Percentiles rank a stretch among this genome's conserved stretches.
Conservation (phyloP, 2,797 vertebrate genomes). For the Lacerta agilis region DNA sequence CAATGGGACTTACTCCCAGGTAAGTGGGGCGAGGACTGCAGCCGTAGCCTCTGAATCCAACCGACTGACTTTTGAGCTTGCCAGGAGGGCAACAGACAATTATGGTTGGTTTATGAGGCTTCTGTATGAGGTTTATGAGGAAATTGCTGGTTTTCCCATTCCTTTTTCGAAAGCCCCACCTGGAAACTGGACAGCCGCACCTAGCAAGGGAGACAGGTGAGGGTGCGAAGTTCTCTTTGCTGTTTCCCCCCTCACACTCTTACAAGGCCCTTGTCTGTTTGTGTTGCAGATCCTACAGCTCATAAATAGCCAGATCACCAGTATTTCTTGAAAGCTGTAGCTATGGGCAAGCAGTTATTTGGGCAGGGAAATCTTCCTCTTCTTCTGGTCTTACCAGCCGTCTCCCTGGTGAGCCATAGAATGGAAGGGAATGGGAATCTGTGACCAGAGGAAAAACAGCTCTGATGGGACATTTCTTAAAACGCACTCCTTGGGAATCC, state of each 20-base stretch:
- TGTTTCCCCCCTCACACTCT: not conserved
- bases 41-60: too few species aligned
- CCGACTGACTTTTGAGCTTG: not conserved
- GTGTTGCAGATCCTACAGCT: not conserved
- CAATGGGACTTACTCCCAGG: too few species aligned
- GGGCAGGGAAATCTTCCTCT: not conserved
- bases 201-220: not conserved
- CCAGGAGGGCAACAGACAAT: not conserved
- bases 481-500: too few species aligned
- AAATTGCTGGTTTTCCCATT: not conserved
- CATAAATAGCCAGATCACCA: not conserved
- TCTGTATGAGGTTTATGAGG: not conserved
- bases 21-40: too few species aligned
- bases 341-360: not conserved
- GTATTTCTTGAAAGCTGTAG: not conserved
- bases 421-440: not conserved
- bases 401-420: not conserved
- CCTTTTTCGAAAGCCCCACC: not conserved
- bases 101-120: not conserved
- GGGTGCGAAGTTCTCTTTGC: not conserved
- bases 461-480: not conserved
- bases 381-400: not conserved
- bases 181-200: not conserved
- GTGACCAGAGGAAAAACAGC: not conserved
- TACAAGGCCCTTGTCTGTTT: not conserved